Conservation (phyloP, 1,140 invertebrate genomes). For the Pissodes strobi region DNA sequence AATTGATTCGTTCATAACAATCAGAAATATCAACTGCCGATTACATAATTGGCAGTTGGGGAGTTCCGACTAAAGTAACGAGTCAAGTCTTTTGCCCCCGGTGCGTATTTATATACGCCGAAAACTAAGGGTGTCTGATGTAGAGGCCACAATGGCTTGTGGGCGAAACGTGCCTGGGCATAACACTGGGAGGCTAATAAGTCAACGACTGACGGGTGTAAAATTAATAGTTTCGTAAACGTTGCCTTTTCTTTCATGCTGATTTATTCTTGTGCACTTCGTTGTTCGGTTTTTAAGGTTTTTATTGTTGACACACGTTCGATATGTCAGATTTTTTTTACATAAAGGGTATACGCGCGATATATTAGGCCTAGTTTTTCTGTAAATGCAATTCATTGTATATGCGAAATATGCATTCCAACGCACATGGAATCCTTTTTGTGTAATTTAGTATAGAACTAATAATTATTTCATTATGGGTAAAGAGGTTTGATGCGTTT, state of each 20-base stretch:
- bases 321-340: conserved; percentile 24
- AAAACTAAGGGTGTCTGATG: conserved; percentile 22
- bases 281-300: conserved; percentile 34
- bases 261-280: conserved; percentile 46
- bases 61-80: too few relatives aligned
- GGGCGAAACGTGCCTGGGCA: conserved; percentile 48
- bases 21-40: too few relatives aligned
- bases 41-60: too few relatives aligned
- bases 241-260: conserved; percentile 39
- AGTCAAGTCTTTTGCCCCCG: neutral
- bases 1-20: too few relatives aligned
- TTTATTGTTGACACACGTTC: conserved; percentile 58
- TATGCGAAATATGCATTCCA: too few relatives aligned
- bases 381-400: too few relatives aligned
- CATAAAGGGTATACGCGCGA: neutral
- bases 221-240: conserved; percentile 39
- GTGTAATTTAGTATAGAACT: too few relatives aligned
- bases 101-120: conserved; percentile 15
- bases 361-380: neutral
- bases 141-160: conserved; percentile 34
- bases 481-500: too few relatives aligned
- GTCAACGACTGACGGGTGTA: conserved; percentile 34
- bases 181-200: conserved; percentile 44
- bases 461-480: too few relatives aligned
- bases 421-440: too few relatives aligned